Evolutionary conservation across 2,888 invertebrate genomes (phyloP).

Genomic region (Aethes cnicana): DNA sequence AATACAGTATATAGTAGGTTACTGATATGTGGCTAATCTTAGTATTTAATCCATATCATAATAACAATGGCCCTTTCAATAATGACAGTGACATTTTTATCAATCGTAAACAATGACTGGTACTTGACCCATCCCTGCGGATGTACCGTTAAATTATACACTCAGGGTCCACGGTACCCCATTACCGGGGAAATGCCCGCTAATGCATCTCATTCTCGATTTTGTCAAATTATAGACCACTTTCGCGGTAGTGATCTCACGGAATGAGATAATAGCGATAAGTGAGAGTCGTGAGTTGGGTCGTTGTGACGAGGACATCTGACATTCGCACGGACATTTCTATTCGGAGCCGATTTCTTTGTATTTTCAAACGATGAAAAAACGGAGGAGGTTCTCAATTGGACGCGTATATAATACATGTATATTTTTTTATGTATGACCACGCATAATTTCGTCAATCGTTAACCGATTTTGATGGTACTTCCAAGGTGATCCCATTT

Average conservation of each 20-base stretch:
- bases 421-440: too few relatives aligned
- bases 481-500: too few relatives aligned
- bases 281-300: slow-evolving; percentile 33
- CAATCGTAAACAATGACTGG: slow-evolving; percentile 51
- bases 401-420: too few relatives aligned
- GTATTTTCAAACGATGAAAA: background rate
- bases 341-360: background rate
- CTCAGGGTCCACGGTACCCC: slow-evolving; percentile 59
- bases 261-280: slow-evolving; percentile 63
- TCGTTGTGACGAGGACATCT: slow-evolving; percentile 33
- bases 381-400: too few relatives aligned
- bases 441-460: too few relatives aligned
- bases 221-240: slow-evolving; percentile 78
- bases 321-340: slow-evolving; percentile 20
- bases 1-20: too few relatives aligned
- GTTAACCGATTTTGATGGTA: too few relatives aligned
- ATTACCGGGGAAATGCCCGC: slow-evolving; percentile 74
- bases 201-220: slow-evolving; percentile 81
- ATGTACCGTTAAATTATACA: slow-evolving; percentile 73
- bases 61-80: slow-evolving; percentile 8
- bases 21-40: background rate
- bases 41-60: background rate
- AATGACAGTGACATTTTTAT: slow-evolving; percentile 51
- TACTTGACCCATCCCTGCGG: slow-evolving; percentile 63
- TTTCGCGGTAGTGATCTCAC: slow-evolving; percentile 59